A percentile compares a stretch with the other conserved stretches of the same genome.
phyloP scores from a whole-genome alignment of 2,888 invertebrate genomes.

The Dynastes grantii region DNA sequence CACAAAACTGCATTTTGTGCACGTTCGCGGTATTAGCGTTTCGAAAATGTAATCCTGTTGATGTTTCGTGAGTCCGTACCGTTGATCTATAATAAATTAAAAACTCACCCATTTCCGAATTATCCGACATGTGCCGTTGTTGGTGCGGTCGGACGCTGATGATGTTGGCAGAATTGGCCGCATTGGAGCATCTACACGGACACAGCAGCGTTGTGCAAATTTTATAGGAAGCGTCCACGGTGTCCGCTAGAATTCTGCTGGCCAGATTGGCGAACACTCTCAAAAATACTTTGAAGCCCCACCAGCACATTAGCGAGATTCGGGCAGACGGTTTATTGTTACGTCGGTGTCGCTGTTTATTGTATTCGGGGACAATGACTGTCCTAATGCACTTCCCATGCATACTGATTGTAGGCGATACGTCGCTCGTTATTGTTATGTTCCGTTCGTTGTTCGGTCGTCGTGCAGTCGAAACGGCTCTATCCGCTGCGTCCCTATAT shows the following conservation, averaged over 20 bases:
- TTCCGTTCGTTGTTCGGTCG: not conserved
- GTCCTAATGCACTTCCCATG: constrained; percentile 45
- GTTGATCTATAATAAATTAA: constrained; percentile 26
- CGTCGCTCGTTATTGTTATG: constrained; percentile 10
- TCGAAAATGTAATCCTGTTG: constrained; percentile 8
- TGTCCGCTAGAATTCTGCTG: constrained; percentile 61
- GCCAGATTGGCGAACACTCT: constrained; percentile 65
- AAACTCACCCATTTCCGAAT: constrained; percentile 38
- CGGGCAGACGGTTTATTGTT: constrained; percentile 27
- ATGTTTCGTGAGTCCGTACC: not conserved
- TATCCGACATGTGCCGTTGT: constrained; percentile 25
- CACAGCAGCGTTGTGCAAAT: constrained; percentile 60
- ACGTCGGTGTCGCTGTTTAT: constrained; percentile 34
- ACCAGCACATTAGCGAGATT: constrained; percentile 63
- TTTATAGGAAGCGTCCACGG: constrained; percentile 61
- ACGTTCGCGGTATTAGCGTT: not conserved
- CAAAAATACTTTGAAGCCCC: constrained; percentile 66
- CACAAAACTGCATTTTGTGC: not conserved
- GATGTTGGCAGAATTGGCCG: not conserved
- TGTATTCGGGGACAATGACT: constrained; percentile 38
- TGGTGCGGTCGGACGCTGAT: constrained; percentile 38
- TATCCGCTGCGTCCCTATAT: not conserved
- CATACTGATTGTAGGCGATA: constrained; percentile 29
- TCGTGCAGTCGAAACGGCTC: not conserved
- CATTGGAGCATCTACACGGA: constrained; percentile 25